phyloP scores from a whole-genome alignment of 1,140 invertebrate genomes.

The Bombus picipes region DNA sequence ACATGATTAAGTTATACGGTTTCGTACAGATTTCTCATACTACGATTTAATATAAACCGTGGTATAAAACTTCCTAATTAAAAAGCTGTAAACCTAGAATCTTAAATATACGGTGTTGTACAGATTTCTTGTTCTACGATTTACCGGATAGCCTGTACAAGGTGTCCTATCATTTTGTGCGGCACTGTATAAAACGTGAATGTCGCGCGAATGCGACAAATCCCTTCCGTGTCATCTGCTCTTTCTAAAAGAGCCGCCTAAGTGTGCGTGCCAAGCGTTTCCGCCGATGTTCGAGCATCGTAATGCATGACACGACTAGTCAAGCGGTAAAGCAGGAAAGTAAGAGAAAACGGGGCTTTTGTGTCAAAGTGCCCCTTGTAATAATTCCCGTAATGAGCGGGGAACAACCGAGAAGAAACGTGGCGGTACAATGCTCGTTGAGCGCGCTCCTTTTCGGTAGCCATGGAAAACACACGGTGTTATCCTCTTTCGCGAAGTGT shows the following conservation, averaged over 20 bases:
- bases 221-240: slow-evolving; percentile 13
- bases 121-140: too few relatives aligned
- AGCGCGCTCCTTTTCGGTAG: neutral
- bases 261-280: slow-evolving; percentile 41
- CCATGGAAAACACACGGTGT: neutral
- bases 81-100: too few relatives aligned
- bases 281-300: slow-evolving; percentile 36
- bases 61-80: too few relatives aligned
- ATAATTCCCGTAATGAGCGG: slow-evolving; percentile 55
- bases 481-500: neutral
- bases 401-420: slow-evolving; percentile 9
- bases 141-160: too few relatives aligned
- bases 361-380: slow-evolving; percentile 73
- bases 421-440: neutral
- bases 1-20: too few relatives aligned
- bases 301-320: slow-evolving; percentile 66
- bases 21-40: too few relatives aligned
- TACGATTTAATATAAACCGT: too few relatives aligned
- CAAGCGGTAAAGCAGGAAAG: slow-evolving; percentile 74
- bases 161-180: too few relatives aligned
- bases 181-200: too few relatives aligned
- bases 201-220: neutral
- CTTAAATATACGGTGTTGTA: too few relatives aligned
- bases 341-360: slow-evolving; percentile 78
- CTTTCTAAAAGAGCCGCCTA: slow-evolving; percentile 25